Conservation (phyloP, 2,888 invertebrate species). For the Timandra comae region DNA sequence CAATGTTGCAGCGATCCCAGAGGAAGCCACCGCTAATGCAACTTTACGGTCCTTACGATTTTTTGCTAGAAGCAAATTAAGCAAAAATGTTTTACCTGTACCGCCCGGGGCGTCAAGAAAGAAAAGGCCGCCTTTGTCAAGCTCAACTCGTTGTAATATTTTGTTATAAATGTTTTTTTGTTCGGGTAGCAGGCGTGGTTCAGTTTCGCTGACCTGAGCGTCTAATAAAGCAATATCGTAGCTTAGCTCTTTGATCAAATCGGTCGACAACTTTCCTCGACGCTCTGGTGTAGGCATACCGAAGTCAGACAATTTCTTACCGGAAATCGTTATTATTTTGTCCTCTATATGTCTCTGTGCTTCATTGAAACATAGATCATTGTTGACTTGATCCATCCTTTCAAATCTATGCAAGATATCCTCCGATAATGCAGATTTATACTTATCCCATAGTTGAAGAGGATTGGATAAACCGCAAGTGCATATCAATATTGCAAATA, state of each 20-base stretch:
- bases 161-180: slow-evolving; percentile 16
- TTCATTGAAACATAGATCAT: slow-evolving; percentile 15
- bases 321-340: slow-evolving; percentile 14
- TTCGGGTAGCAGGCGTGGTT: slow-evolving; percentile 17
- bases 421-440: slow-evolving; percentile 2
- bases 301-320: slow-evolving; percentile 21
- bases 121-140: slow-evolving; percentile 12
- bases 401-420: slow-evolving; percentile 3
- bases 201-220: slow-evolving; percentile 6
- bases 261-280: slow-evolving; percentile 14
- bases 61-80: slow-evolving; percentile 18
- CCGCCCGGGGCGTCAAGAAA: slow-evolving; percentile 6
- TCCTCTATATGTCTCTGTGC: slow-evolving; percentile 20
- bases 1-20: slow-evolving; percentile 1
- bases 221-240: slow-evolving; percentile 8
- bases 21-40: slow-evolving; percentile 1
- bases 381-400: slow-evolving; percentile 7
- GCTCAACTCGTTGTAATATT: slow-evolving; percentile 12
- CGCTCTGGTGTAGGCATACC: slow-evolving; percentile 19
- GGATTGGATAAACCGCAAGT: slow-evolving; percentile 19
- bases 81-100: slow-evolving; percentile 16
- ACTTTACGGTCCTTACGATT: background rate
- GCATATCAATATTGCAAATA: slow-evolving; percentile 17
- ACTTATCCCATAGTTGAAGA: slow-evolving; percentile 6
- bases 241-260: slow-evolving; percentile 17